Conservation (phyloP, 2,888 invertebrate species). For the Leptogaster cylindrica region DNA sequence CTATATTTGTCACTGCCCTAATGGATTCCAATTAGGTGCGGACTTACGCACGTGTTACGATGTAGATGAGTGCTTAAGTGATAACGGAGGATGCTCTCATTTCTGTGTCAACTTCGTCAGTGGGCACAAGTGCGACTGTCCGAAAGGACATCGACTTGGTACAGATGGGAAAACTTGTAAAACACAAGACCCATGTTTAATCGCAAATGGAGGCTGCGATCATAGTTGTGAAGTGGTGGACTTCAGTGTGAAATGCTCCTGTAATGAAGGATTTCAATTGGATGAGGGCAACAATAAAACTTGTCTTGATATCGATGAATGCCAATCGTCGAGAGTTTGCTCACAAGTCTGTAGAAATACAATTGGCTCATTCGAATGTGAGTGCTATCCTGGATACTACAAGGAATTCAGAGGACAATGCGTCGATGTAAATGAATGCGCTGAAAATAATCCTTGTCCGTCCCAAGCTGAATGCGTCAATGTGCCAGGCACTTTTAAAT, state of each 20-base stretch:
- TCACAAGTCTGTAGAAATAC: constrained; percentile 63
- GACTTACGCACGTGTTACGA: constrained; percentile 60
- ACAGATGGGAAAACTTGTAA: constrained; percentile 56
- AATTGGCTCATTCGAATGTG: constrained; percentile 66
- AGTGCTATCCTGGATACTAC: constrained; percentile 67
- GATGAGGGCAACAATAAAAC: constrained; percentile 57
- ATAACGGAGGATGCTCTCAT: constrained; percentile 56
- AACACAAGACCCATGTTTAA: constrained; percentile 61
- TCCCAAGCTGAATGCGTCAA: constrained; percentile 60
- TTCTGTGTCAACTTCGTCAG: constrained; percentile 63
- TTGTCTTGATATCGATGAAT: constrained; percentile 65
- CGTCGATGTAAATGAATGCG: constrained; percentile 67
- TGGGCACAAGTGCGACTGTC: constrained; percentile 64
- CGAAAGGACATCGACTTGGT: constrained; percentile 56
- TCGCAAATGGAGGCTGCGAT: constrained; percentile 66
- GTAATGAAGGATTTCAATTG: constrained; percentile 61
- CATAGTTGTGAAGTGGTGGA: constrained; percentile 60
- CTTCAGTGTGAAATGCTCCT: constrained; percentile 58
- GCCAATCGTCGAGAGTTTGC: constrained; percentile 61
- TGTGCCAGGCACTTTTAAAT: constrained; percentile 63
- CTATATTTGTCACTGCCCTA: constrained; percentile 64
- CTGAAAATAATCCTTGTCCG: constrained; percentile 59
- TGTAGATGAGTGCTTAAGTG: constrained; percentile 63
- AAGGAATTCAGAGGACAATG: constrained; percentile 63
- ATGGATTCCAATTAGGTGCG: constrained; percentile 56